A percentile compares a stretch with the other conserved stretches of the same genome.
These are phyloP conservation scores for Microtus ochrogaster DNA, from an alignment of 2,113 vertebrate genomes.

Conservation along the genomic window DNA sequence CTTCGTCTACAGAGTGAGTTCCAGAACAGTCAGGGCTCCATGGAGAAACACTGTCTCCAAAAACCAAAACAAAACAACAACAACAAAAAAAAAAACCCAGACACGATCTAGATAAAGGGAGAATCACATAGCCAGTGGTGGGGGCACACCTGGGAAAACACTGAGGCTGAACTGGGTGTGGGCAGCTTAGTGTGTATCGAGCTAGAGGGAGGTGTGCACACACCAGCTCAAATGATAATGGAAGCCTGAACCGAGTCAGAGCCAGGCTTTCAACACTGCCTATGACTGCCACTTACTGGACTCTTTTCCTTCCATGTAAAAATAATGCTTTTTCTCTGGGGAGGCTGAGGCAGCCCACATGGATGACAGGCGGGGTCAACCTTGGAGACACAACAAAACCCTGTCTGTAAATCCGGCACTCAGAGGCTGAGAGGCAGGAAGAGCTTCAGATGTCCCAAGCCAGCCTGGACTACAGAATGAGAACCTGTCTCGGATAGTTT, in stretches of 20 bases:
- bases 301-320: neutral
- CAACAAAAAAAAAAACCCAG: neutral
- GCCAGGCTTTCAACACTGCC: neutral
- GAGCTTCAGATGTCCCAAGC: no score
- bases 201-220: neutral
- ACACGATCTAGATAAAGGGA: neutral
- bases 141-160: neutral
- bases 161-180: neutral
- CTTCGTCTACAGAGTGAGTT: neutral
- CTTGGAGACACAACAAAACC: no score
- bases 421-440: neutral
- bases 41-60: neutral
- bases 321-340: neutral
- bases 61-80: neutral
- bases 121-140: neutral
- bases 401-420: neutral
- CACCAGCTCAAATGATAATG: neutral
- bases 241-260: neutral
- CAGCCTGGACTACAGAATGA: neutral
- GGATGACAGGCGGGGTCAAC: neutral
- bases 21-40: neutral
- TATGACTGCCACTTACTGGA: neutral
- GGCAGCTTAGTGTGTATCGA: neutral
- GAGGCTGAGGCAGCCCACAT: neutral
- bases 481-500: neutral